Conservation (phyloP, 2,888 invertebrate genomes). For the Blastobasis adustella region DNA sequence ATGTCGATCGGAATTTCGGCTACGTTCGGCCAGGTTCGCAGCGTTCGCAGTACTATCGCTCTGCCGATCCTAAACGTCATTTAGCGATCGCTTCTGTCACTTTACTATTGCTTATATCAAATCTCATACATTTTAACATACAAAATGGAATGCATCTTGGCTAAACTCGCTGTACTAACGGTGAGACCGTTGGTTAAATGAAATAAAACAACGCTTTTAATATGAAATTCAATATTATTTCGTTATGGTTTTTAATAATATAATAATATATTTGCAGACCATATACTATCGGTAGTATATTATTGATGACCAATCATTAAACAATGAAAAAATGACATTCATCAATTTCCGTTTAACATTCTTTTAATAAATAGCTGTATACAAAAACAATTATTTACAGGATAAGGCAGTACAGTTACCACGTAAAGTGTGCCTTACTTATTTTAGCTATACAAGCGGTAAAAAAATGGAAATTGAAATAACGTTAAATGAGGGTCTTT, state of each 20-base stretch:
- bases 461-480: constrained; percentile 62
- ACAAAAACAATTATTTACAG: constrained; percentile 76
- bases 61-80: no score
- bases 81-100: no score
- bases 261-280: constrained; percentile 74
- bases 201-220: constrained; percentile 56
- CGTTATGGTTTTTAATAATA: constrained; percentile 74
- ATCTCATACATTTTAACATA: no score
- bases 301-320: constrained; percentile 72
- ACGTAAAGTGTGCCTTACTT: constrained; percentile 69
- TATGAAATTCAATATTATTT: constrained; percentile 76
- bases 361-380: constrained; percentile 76
- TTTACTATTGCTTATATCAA: no score
- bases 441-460: constrained; percentile 71
- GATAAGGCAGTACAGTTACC: constrained; percentile 72
- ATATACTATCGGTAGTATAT: constrained; percentile 72
- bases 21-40: no score
- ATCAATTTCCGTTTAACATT: constrained; percentile 71
- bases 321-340: constrained; percentile 70
- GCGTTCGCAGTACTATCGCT: no score
- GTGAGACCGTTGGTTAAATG: neutral
- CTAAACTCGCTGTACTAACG: neutral
- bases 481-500: constrained; percentile 54
- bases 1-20: no score
- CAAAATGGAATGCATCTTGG: no score